A percentile compares a stretch with the other conserved stretches of the same genome.
Conservation (phyloP, 1,140 invertebrate species). For the Leucophenga varia region DNA sequence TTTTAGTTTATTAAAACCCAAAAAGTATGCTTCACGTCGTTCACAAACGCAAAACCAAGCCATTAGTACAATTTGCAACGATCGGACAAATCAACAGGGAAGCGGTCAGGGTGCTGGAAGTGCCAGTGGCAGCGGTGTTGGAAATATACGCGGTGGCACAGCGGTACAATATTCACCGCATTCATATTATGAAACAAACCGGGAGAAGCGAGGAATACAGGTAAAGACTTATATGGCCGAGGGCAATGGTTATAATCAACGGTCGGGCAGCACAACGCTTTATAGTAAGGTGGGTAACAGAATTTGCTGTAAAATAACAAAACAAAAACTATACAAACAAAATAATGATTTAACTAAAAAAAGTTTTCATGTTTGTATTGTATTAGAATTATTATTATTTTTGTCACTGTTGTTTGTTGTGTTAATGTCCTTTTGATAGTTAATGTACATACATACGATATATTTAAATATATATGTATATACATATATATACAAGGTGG, state of each 20-base stretch:
- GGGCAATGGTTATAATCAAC: conserved; percentile 79
- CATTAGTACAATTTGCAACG: conserved; percentile 55
- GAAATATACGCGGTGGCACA: conserved; percentile 41
- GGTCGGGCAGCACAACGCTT: conserved; percentile 75
- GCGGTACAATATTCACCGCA: conserved; percentile 57
- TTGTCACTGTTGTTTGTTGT: no score
- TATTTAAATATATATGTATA: no score
- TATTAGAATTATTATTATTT: no score
- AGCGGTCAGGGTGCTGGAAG: conserved; percentile 20
- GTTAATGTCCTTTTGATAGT: no score
- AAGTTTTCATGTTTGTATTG: no score
- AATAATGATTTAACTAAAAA: conserved; percentile 8
- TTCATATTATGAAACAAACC: conserved; percentile 56
- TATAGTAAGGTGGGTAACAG: conserved; percentile 85
- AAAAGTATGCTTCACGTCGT: conserved; percentile 57
- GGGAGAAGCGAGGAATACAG: conserved; percentile 67
- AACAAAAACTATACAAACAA: conserved; percentile 24
- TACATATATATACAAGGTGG: no score
- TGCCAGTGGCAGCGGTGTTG: conserved; percentile 20
- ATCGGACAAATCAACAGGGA: conserved; percentile 44
- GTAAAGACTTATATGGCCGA: conserved; percentile 97
- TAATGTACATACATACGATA: no score
- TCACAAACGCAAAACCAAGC: conserved; percentile 54
- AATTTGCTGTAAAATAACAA: conserved; percentile 27
- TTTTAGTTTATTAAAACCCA: conserved; percentile 59